These are phyloP conservation scores for Psittacula derbiana DNA, from an alignment of 2,797 vertebrate species.

Conservation along the genomic window DNA sequence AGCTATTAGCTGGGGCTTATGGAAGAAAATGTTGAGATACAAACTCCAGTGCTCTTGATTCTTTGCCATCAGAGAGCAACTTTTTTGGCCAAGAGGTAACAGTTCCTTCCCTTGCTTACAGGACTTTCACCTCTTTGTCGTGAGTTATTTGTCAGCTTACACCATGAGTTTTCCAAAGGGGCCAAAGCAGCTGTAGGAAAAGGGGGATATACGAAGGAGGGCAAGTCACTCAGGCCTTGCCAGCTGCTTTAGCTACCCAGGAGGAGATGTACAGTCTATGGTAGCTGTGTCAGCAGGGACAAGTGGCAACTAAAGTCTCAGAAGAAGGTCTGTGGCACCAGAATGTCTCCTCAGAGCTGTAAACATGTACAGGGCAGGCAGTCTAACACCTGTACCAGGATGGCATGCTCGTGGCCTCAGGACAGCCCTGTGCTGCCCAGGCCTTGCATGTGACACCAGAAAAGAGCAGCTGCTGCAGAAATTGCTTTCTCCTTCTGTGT, in stretches of 20 bases:
- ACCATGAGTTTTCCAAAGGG: background rate
- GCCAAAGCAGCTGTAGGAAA: background rate
- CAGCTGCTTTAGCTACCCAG: background rate
- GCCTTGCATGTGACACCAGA: fast-evolving
- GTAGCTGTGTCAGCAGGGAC: background rate
- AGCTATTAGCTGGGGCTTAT: background rate
- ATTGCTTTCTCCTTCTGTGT: background rate
- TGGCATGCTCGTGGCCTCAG: fast-evolving
- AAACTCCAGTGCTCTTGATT: background rate
- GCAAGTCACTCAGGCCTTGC: background rate
- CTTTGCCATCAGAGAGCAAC: background rate
- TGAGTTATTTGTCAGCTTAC: background rate
- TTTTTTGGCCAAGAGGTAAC: background rate
- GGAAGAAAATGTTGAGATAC: background rate
- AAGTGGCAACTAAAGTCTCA: background rate
- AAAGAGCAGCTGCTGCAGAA: background rate
- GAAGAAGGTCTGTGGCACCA: background rate
- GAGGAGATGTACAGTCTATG: background rate
- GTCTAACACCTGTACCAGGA: background rate
- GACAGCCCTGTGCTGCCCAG: background rate
- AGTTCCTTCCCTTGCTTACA: background rate
- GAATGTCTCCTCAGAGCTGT: background rate
- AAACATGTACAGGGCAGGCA: background rate
- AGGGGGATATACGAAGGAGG: background rate
- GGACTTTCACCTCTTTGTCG: background rate